Percentiles rank a stretch among this genome's conserved stretches.
These are phyloP conservation scores for Trachymyrmex cornetzi DNA, from an alignment of 1,140 invertebrate species.

Conservation along the genomic window DNA sequence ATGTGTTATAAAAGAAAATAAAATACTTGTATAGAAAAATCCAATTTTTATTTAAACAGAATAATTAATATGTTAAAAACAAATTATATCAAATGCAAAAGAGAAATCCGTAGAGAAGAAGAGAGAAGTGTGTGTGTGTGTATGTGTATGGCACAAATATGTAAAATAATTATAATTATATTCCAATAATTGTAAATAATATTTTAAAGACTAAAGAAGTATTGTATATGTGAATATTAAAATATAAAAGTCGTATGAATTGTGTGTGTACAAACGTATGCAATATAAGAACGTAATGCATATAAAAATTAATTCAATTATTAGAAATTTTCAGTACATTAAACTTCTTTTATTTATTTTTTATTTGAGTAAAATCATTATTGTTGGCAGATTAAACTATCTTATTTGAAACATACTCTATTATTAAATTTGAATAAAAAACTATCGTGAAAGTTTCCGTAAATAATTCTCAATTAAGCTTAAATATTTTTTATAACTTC, in stretches of 20 bases:
- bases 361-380: not conserved
- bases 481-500: constrained; percentile 11
- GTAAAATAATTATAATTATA: constrained; percentile 10
- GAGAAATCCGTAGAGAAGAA: not conserved
- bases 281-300: not conserved
- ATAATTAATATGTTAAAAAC: not conserved
- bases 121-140: not conserved
- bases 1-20: not conserved
- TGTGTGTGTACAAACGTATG: too few relatives aligned
- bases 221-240: too few relatives aligned
- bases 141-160: too few relatives aligned
- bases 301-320: not conserved
- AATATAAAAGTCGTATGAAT: too few relatives aligned
- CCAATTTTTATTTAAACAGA: not conserved
- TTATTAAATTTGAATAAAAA: not conserved
- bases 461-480: constrained; percentile 5
- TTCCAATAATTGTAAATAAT: not conserved
- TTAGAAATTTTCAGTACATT: not conserved
- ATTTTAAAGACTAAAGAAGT: not conserved
- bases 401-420: constrained; percentile 1
- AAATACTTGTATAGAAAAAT: not conserved
- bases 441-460: not conserved
- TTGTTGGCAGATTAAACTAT: not conserved
- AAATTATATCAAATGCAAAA: not conserved
- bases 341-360: not conserved